Evolutionary conservation across 2,797 vertebrate species (phyloP), one percentile per base, ranked within the genome.

Genomic region (Geotrypetes seraphini): DNA sequence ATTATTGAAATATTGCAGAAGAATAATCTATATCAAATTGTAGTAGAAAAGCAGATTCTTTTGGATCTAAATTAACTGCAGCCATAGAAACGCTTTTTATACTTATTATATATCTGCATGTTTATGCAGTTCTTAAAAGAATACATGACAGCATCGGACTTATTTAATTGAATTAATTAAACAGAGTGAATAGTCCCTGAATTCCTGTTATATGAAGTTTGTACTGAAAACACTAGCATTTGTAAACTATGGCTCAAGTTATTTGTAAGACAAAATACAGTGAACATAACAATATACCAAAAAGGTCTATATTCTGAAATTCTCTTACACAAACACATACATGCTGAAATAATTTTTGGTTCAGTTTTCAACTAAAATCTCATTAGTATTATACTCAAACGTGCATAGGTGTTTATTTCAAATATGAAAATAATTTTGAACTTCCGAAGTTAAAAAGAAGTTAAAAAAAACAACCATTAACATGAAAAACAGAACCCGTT

Each of bases 81-180:
- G 78, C 78, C 78, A 75, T 70, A 75, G 75, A 87, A 90, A 87
- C 76, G 79, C 86, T 88, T 83, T n/a, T 85, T 77, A 84, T 80
- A 69, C 73, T 85, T 86, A 87, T 83, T 90, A 82, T 85, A 79
- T 81, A 83, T 82, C 59, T 73, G 78, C 78, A 78, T 84, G 82
- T 87, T 90, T 88, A 88, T 79, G 85, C 84, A 90, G 87, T 91
- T 90, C 90, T 85, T 79, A 86, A 88, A 83, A 77, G 64, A 78
- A 84, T 66, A 85, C 82, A 81, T 85, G 85, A 86, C 83, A 88
- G 87, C 81, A 78, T 75, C 79, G 78, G 75, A 83, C 73, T 76
- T 84, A 87, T 83, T 84, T 86, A 84, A 86, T 87, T 88, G 78
- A 89, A 90, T 91, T 87, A 85, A 86, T 89, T 89, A 84, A 86